Evolutionary conservation across 2,113 vertebrate species (phyloP), one percentile per base, ranked within the genome.

Genomic region (Falcunculus frontatus): DNA sequence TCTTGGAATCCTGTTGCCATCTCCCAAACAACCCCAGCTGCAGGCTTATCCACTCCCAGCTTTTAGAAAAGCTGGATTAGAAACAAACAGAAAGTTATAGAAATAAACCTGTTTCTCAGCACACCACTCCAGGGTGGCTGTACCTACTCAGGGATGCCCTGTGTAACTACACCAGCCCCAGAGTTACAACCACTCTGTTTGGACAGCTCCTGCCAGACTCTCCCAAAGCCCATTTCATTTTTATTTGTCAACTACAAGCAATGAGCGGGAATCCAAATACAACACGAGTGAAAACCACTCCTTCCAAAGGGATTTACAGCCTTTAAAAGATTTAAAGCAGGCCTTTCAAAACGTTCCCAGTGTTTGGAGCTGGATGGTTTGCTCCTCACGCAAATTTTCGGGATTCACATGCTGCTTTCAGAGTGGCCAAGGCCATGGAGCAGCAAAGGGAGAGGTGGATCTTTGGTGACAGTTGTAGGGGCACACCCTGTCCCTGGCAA

Each of bases 241-340:
- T 39, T 42, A 56, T 84, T 93, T 84, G 37, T 53, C 68, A 89
- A 74, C 77, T 84, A 22, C 86, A 78, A 87, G 65, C 1, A 11
- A 84, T 9, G n/a, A 87, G 70, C 65, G 49, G 57, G 37, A 87
- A 84, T 53, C 53, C 90, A 87, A 89, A 95, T 5, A 72, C 86
- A 87, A 50, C 32, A 29, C 6, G 23, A 84, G 77, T n/a, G 62
- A 57, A 93, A 95, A 83, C 78, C 67, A 25, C 50, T 29, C 67
- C 46, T 87, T 78, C 81, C 87, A 68, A 35, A 85, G 84, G 90
- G 89, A 92, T 85, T 85, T 50, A 23, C 55, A 77, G 78, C 47
- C 44, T 84, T 65, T 59, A 33, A 39, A 79, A 84, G 49, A 94
- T 63, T 84, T 50, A 63, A 85, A 81, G 37, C 46, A 92, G 79